These are phyloP conservation scores for Sandelia bainsii DNA, from an alignment of 2,797 vertebrate genomes.

Conservation along the genomic window DNA sequence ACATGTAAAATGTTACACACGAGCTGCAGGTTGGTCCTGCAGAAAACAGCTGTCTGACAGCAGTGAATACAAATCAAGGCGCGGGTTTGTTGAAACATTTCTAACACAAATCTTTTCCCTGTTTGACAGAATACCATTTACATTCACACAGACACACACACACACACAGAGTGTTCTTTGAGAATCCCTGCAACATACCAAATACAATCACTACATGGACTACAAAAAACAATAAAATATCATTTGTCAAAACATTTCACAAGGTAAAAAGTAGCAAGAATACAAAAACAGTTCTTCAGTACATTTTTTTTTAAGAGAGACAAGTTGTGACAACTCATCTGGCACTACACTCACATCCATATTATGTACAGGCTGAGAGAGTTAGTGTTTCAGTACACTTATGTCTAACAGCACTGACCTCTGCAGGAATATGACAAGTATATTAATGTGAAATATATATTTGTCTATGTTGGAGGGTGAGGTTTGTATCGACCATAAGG, in stretches of 20 bases:
- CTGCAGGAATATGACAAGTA: conserved; percentile 61
- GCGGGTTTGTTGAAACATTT: conserved; percentile 44
- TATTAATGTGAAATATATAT: conserved; percentile 68
- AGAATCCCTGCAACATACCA: conserved; percentile 43
- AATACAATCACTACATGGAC: conserved; percentile 67
- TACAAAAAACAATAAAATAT: conserved; percentile 59
- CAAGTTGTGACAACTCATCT: conserved; percentile 58
- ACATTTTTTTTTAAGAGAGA: conserved; percentile 61
- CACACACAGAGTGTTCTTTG: conserved; percentile 30
- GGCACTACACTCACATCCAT: conserved; percentile 71
- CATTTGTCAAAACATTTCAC: conserved; percentile 70
- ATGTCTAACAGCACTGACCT: conserved; percentile 50
- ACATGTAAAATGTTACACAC: conserved; percentile 37
- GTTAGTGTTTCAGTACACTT: conserved; percentile 54
- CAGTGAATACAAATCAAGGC: conserved; percentile 21
- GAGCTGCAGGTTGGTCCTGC: conserved; percentile 29
- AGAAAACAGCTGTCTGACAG: conserved; percentile 31
- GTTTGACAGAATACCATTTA: conserved; percentile 59
- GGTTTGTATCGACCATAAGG: conserved; percentile 37
- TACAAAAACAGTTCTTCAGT: conserved; percentile 73
- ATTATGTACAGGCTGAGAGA: conserved; percentile 82
- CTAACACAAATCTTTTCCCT: conserved; percentile 51
- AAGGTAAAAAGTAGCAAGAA: conserved; percentile 71
- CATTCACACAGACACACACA: conserved; percentile 44
- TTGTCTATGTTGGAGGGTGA: conserved; percentile 54